Evolutionary conservation across 1,140 invertebrate genomes (phyloP).

Genomic region (Caerostris extrusa): DNA sequence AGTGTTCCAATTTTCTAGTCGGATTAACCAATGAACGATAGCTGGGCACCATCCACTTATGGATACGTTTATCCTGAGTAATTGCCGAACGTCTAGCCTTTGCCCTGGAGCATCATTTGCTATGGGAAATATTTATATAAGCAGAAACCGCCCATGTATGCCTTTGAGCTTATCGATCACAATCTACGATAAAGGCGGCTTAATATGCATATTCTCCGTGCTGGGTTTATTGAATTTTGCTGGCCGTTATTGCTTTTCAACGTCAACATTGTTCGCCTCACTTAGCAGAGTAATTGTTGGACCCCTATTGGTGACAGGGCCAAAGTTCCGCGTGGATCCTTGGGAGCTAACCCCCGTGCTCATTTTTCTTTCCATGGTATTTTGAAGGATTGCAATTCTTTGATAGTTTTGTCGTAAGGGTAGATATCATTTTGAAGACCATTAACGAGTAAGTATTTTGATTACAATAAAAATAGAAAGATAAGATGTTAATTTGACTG

Average conservation of each 20-base stretch:
- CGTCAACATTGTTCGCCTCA: constrained; percentile 35
- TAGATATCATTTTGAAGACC: no score
- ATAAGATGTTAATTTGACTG: no score
- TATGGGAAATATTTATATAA: constrained; percentile 64
- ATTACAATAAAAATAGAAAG: no score
- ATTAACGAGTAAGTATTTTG: no score
- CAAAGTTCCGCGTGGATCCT: neutral
- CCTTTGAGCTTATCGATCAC: neutral
- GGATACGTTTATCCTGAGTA: constrained; percentile 64
- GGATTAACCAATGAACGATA: constrained; percentile 67
- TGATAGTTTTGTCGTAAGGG: no score
- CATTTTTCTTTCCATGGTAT: no score
- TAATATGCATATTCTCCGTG: constrained; percentile 61
- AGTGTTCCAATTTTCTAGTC: constrained; percentile 59
- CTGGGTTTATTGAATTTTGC: constrained; percentile 61
- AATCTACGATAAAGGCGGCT: constrained; percentile 14
- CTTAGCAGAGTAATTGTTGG: neutral
- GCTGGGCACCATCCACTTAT: constrained; percentile 44
- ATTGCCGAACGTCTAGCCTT: constrained; percentile 50
- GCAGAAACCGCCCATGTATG: neutral
- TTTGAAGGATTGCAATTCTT: no score
- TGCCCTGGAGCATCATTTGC: constrained; percentile 50
- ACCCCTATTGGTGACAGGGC: neutral
- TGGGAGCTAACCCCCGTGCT: neutral
- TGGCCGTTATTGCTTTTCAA: constrained; percentile 39